Evolutionary conservation across 2,888 invertebrate genomes (phyloP), one percentile per base, ranked within the genome.

Genomic region (Aelia acuminata): DNA sequence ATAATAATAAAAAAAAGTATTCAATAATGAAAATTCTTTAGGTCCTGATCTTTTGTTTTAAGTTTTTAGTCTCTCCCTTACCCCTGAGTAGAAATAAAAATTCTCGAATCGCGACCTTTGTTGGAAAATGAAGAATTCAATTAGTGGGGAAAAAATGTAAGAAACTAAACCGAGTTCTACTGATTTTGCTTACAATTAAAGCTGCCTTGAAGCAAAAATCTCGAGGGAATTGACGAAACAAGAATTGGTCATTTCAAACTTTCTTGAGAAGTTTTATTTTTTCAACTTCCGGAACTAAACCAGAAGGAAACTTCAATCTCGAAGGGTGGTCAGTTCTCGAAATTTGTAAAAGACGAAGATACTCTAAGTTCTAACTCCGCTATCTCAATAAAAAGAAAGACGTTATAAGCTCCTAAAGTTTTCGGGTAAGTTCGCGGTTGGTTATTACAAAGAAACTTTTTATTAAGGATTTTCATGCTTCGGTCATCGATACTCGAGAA

Each of bases 331-430:
- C 63, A 70, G 1, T n/a, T 70, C 63, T 70, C 20, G 35, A 70
- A 70, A 70, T 70, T 70, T 31, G 31, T 35, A 70, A 70, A 70
- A 70, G 15, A 70, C 31, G 22, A 20, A 35, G 20, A 70, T 70
- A 5, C 57, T 26, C 57, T 20, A 70, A 35, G 63, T 70, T 70
- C 31, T 35, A 35, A 35, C 15, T 1, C 63, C 31, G 63, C 63
- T 35, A 70, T 70, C 35, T 70, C 63, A 70, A 18, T 70, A 70
- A 70, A 63, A 70, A 70, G 63, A 70, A 70, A 70, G 31, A 70
- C 63, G 31, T 70, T 35, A 70, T 70, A 70, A 70, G 63, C 63
- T 70, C 31, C 35, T 70, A 18, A 35, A 70, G 31, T 18, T 70
- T 18, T 35, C 35, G 18, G 35, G 63, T 18, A 70, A 70, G 63